These are phyloP conservation scores for Cantharis rufa DNA, from an alignment of 2,888 invertebrate species.

Conservation along the genomic window DNA sequence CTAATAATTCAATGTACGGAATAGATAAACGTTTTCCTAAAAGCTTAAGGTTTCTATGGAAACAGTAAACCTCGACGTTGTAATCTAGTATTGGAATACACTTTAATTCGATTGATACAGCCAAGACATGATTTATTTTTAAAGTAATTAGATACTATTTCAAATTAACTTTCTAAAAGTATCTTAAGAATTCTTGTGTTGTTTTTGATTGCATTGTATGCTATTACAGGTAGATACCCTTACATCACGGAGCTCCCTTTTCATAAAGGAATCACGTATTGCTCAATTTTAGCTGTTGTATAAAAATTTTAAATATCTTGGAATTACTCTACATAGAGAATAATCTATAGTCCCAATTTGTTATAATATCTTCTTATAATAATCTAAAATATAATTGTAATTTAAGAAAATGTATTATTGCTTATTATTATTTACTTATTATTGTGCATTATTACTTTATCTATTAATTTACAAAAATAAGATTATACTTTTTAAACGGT, in stretches of 20 bases:
- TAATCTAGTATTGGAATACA: neutral
- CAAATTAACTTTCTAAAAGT: neutral
- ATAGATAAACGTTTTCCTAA: neutral
- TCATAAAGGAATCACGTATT: neutral
- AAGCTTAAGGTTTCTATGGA: slow-evolving; percentile 12
- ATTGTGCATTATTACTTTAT: too few relatives aligned
- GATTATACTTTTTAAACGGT: too few relatives aligned
- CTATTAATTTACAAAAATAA: too few relatives aligned
- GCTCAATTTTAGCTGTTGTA: neutral
- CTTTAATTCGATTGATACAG: neutral
- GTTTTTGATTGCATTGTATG: neutral
- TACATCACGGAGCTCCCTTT: neutral
- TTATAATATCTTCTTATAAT: too few relatives aligned
- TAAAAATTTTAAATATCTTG: too few relatives aligned
- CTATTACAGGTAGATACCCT: neutral
- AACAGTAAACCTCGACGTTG: slow-evolving; percentile 12
- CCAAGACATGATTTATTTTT: neutral
- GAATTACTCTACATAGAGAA: too few relatives aligned
- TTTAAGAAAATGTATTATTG: too few relatives aligned
- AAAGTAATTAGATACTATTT: neutral
- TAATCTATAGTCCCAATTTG: too few relatives aligned
- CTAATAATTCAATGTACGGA: neutral
- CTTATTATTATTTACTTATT: too few relatives aligned
- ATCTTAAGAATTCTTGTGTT: neutral
- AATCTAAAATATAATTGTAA: too few relatives aligned